Base-by-base conservation (phyloP, 2,797 vertebrate species). In the Discoglossus pictus region DNA sequence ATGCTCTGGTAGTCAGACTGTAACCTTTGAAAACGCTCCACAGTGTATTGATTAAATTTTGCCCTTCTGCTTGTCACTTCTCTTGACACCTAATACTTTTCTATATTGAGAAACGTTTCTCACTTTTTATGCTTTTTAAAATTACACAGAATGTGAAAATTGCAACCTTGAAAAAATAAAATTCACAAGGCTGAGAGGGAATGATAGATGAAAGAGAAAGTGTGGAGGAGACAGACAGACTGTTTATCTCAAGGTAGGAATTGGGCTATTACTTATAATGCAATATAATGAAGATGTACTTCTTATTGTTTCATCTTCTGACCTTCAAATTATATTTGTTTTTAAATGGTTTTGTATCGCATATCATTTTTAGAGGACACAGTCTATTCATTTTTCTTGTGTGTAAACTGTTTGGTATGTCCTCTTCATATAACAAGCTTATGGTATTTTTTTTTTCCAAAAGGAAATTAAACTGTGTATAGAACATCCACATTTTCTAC, bases 21-120 rank as follows among this genome's bases (percentile, higher is more conserved):
- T 70, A 70, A 58, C 68, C 68, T 70, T 70, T 70, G 44, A 63
- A 62, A 62, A 55, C 44, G 56, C 34, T 50, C 39, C 51, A 24
- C 58, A 21, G 25, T 31, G 35, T 31, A 71, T 59, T 42, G 47
- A 71, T 71, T 64, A 71, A 4, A 64, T 50, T 59, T 59, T 59
- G 54, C 44, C 68, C 61, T 71, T 59, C 42, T 50, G 24, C 44
- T 58, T 46, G 52, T 59, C 68, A 65, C 50, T 59, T 59, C 42
- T 40, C 36, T 51, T 50, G 24, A 40, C 15, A 36, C 52, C 52
- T 52, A 42, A 58, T 43, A 70, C 63, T 70, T 58, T 48, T 58
- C 58, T 63, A 54, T 13, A 43, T 36, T 58, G 43, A 64, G 53
- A 58, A 64, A 63, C 15, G 27, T 15, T 51, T 20, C 25, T 58